Conservation (phyloP, 2,797 vertebrate species). For the Rhabdophis nuchalis region DNA sequence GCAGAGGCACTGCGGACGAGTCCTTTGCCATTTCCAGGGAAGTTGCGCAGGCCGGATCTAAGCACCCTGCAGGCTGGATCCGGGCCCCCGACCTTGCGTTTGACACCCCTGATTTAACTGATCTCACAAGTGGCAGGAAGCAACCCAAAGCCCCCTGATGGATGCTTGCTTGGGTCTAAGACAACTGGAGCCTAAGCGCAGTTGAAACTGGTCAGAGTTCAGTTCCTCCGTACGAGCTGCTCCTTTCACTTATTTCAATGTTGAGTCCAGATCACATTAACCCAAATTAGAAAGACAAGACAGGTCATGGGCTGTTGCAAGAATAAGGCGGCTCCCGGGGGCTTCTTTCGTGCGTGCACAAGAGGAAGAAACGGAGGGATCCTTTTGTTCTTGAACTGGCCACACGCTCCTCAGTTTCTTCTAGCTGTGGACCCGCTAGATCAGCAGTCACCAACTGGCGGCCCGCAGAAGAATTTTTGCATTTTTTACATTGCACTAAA, state of each 20-base stretch:
- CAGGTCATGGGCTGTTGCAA: not conserved
- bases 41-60: no score
- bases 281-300: not conserved
- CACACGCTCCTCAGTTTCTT: not conserved
- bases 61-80: no score
- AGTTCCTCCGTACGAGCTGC: not conserved
- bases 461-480: no score
- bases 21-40: no score
- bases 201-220: not conserved
- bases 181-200: not conserved
- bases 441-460: no score
- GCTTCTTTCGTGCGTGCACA: no score
- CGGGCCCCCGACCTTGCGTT: no score
- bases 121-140: not conserved
- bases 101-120: no score
- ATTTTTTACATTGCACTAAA: no score
- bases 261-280: not conserved
- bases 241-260: no score
- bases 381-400: not conserved
- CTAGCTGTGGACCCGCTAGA: not conserved
- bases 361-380: not conserved
- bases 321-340: not conserved
- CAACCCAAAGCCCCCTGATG: not conserved
- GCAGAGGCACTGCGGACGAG: no score
- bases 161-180: not conserved